These are phyloP conservation scores for Poecile montanus DNA, from an alignment of 2,797 vertebrate genomes.

Conservation along the genomic window DNA sequence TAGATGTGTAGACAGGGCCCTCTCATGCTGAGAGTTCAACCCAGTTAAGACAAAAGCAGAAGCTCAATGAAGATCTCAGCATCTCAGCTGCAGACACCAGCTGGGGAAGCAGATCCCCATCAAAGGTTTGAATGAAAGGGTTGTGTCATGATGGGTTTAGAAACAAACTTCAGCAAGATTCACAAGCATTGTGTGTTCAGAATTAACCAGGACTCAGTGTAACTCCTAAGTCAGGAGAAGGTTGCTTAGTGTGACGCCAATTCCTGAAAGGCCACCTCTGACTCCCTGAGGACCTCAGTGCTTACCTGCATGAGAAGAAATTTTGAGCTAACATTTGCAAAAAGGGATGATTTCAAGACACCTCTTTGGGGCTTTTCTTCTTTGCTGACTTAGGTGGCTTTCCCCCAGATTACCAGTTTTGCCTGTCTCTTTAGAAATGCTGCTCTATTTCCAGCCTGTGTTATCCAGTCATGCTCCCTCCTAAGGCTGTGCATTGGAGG, in stretches of 20 bases:
- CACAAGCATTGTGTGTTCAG: neutral
- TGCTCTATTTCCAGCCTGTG: neutral
- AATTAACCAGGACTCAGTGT: neutral
- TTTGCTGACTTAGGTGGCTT: neutral
- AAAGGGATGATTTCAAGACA: neutral
- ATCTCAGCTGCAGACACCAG: neutral
- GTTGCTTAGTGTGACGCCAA: fast-evolving
- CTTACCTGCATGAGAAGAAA: neutral
- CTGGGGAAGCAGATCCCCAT: neutral
- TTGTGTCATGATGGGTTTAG: neutral
- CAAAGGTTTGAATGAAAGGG: neutral
- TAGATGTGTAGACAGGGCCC: neutral
- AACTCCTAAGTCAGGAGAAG: neutral
- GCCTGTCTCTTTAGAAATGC: neutral
- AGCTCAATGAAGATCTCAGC: neutral
- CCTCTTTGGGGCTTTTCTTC: neutral
- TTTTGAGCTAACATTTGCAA: neutral
- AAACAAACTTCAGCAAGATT: neutral
- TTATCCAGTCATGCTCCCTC: neutral
- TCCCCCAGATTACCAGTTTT: neutral
- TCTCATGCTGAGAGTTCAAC: neutral
- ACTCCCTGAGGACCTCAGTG: neutral
- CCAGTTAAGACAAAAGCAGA: neutral
- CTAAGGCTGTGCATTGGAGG: fast-evolving
- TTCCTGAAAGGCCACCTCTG: neutral